These are phyloP conservation scores for Teleogryllus oceanicus DNA, from an alignment of 2,888 invertebrate genomes.

Conservation along the genomic window DNA sequence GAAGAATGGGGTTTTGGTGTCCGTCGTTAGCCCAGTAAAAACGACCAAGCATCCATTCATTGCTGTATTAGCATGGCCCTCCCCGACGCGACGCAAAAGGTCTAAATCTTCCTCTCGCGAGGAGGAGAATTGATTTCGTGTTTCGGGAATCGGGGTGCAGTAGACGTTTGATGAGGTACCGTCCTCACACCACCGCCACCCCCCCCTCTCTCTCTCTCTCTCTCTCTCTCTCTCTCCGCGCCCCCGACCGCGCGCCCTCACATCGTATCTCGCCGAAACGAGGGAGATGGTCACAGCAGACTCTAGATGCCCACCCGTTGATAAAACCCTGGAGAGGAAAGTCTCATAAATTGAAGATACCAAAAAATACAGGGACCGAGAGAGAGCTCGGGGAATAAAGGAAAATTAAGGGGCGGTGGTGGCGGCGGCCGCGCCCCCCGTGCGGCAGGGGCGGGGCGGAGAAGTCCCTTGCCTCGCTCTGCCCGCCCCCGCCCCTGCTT, in stretches of 20 bases:
- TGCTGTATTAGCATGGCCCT: constrained; percentile 3
- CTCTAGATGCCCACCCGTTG: constrained; percentile 9
- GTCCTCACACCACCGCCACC: background rate
- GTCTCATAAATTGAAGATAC: constrained; percentile 18
- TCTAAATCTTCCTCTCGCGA: background rate
- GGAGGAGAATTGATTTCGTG: background rate
- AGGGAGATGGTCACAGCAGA: background rate
- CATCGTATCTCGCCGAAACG: background rate
- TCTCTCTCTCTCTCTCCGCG: background rate
- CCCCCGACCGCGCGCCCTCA: background rate
- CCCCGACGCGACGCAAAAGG: background rate
- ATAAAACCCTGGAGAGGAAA: constrained; percentile 9
- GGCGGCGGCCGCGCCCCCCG: background rate
- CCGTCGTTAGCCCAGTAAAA: background rate
- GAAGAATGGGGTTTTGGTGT: background rate
- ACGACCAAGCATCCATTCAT: background rate
- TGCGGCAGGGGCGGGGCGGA: too few species aligned
- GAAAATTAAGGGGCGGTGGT: background rate
- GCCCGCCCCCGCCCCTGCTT: background rate
- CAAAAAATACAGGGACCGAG: constrained; percentile 1
- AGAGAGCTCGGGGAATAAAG: constrained; percentile 6
- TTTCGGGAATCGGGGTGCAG: background rate
- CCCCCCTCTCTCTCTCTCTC: background rate
- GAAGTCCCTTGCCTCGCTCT: background rate
- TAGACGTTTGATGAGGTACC: background rate